Percentiles rank a stretch among this genome's conserved stretches.
These are phyloP conservation scores for Steinernema khuongi DNA, from an alignment of 1,140 invertebrate genomes.

Conservation along the genomic window DNA sequence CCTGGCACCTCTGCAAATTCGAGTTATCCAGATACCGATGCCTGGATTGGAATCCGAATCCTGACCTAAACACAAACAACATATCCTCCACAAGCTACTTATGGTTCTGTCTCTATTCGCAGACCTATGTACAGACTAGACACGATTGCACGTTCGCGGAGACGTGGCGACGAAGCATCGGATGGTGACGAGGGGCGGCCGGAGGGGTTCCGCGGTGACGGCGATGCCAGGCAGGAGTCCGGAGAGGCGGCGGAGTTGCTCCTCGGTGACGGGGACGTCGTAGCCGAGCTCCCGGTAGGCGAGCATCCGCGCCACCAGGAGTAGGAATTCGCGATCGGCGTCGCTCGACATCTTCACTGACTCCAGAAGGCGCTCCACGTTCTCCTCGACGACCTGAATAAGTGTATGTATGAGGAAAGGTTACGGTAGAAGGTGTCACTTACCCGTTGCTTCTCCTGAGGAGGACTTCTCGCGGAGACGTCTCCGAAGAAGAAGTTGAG, in stretches of 20 bases:
- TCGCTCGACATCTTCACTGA: slow-evolving; percentile 16
- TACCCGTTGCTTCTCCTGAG: slow-evolving; percentile 33
- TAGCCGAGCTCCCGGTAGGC: slow-evolving; percentile 30
- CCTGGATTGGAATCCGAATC: too few relatives aligned
- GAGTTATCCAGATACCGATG: too few relatives aligned
- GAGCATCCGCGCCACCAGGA: slow-evolving; percentile 28
- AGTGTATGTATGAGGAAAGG: background rate
- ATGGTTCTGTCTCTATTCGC: too few relatives aligned
- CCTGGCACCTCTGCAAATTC: too few relatives aligned
- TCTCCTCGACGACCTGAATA: slow-evolving; percentile 38
- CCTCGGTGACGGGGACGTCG: slow-evolving; percentile 6
- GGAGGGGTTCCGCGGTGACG: background rate
- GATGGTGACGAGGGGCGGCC: background rate
- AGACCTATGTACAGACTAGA: too few relatives aligned
- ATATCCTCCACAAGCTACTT: too few relatives aligned
- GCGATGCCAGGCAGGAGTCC: background rate
- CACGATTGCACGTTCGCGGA: background rate
- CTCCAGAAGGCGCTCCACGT: slow-evolving; percentile 22
- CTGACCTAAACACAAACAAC: too few relatives aligned
- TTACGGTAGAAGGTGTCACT: background rate
- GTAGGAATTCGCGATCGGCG: slow-evolving; percentile 17
- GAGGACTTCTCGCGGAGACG: slow-evolving; percentile 25
- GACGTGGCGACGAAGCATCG: background rate
- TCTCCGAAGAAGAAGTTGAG: slow-evolving; percentile 32
- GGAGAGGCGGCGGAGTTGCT: background rate